These are phyloP conservation scores for Percopsis transmontana DNA, from an alignment of 2,113 vertebrate species.

Conservation along the genomic window DNA sequence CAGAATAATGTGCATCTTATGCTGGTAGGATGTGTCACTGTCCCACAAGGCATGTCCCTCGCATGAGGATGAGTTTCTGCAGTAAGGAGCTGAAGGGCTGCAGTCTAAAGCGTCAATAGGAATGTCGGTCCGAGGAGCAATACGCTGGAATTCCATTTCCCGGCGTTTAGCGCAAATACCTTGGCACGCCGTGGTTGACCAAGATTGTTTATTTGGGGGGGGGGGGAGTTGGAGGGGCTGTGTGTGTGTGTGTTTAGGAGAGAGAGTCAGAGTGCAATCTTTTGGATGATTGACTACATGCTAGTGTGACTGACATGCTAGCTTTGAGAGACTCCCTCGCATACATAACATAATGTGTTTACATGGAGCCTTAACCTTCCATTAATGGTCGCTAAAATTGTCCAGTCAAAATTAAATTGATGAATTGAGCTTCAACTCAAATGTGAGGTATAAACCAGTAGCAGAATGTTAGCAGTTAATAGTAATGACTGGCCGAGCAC, in stretches of 20 bases:
- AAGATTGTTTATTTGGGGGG: conserved; percentile 51
- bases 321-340: no score
- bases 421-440: no score
- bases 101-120: conserved; percentile 35
- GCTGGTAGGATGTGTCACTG: not conserved
- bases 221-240: conserved; percentile 17
- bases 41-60: not conserved
- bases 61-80: conserved; percentile 24
- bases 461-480: no score
- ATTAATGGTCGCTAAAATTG: no score
- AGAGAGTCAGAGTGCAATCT: not conserved
- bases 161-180: conserved; percentile 58
- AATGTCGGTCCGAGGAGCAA: conserved; percentile 46
- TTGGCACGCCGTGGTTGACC: conserved; percentile 51
- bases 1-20: not conserved
- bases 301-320: no score
- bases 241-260: conserved; percentile 14
- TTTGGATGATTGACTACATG: no score
- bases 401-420: no score
- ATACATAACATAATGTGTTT: no score
- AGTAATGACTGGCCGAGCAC: no score
- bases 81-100: conserved; percentile 32
- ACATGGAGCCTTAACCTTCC: no score
- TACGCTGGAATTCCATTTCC: conserved; percentile 52
- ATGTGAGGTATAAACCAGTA: no score